phyloP scores from a whole-genome alignment of 2,797 vertebrate genomes.

The Urophycis tenuis region DNA sequence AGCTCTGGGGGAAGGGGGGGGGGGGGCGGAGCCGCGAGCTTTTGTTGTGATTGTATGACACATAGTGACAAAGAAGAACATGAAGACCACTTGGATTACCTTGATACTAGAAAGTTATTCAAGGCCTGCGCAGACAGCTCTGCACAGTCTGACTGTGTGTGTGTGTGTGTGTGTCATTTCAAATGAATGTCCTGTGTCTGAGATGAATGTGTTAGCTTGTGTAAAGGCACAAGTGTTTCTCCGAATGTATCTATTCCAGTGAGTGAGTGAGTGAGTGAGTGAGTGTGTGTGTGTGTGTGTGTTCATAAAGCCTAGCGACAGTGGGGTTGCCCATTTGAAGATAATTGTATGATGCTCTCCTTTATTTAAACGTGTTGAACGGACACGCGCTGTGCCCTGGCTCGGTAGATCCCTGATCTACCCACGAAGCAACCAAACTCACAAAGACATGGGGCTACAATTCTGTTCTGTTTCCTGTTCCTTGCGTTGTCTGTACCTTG shows the following conservation, averaged over 20 bases:
- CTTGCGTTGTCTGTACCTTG: slow-evolving; percentile 74
- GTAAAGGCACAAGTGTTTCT: slow-evolving; percentile 54
- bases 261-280: slow-evolving; percentile 53
- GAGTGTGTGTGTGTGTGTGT: neutral
- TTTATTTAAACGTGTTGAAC: slow-evolving; percentile 29
- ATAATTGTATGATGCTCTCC: slow-evolving; percentile 49
- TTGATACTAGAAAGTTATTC: neutral
- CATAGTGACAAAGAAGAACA: neutral
- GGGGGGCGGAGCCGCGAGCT: neutral
- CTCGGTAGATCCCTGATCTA: slow-evolving; percentile 56
- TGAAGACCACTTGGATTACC: neutral
- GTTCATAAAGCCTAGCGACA: slow-evolving; percentile 37
- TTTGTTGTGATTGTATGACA: neutral
- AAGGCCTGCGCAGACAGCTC: neutral
- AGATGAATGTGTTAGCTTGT: slow-evolving; percentile 28
- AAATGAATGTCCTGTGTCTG: slow-evolving; percentile 32
- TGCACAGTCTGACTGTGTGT: slow-evolving; percentile 19
- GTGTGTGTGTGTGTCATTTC: slow-evolving; percentile 63
- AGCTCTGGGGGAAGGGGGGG: neutral
- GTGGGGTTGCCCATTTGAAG: slow-evolving; percentile 55
- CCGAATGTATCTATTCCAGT: slow-evolving; percentile 47
- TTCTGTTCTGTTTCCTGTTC: slow-evolving; percentile 59
- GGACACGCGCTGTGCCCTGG: neutral
- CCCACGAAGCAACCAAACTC: slow-evolving; percentile 69
- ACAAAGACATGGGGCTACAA: slow-evolving; percentile 71